These are phyloP conservation scores for Sarotherodon lohbergeri DNA, from an alignment of 2,113 vertebrate species.

Conservation along the genomic window DNA sequence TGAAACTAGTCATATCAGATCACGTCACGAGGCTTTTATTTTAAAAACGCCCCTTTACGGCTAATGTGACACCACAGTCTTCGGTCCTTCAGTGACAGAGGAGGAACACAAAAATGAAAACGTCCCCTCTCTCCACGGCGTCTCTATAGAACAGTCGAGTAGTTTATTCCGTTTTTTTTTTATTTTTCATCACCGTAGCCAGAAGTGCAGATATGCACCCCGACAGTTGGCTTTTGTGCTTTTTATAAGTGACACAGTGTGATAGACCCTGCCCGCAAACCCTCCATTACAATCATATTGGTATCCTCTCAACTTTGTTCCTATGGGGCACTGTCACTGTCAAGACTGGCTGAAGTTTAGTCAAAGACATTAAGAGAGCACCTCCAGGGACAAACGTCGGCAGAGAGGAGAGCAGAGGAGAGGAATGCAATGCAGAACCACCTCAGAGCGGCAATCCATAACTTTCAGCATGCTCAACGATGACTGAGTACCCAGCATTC, in stretches of 20 bases:
- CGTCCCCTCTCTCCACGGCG: neutral
- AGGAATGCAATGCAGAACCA: neutral
- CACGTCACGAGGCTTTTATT: constrained; percentile 11
- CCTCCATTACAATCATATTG: constrained; percentile 64
- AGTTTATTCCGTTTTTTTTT: neutral
- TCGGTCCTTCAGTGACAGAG: constrained; percentile 20
- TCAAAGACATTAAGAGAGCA: constrained; percentile 67
- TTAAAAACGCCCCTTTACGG: neutral
- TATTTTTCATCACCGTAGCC: constrained; percentile 16
- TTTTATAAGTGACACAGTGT: constrained; percentile 64
- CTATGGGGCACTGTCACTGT: constrained; percentile 57
- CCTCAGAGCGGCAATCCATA: neutral
- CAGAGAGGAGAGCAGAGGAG: neutral
- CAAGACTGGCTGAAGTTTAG: constrained; percentile 67
- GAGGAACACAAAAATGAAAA: constrained; percentile 27
- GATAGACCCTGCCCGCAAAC: constrained; percentile 62
- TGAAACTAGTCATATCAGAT: neutral
- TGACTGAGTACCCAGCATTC: neutral
- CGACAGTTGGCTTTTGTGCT: constrained; percentile 48
- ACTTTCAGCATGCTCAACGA: neutral
- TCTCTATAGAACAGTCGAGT: constrained; percentile 12
- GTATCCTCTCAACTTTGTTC: constrained; percentile 60
- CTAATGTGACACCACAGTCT: neutral
- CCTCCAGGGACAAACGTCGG: constrained; percentile 58
- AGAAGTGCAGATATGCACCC: constrained; percentile 49